Evolutionary conservation across 1,140 invertebrate genomes (phyloP).

Genomic region (Vollenhovia emeryi): DNA sequence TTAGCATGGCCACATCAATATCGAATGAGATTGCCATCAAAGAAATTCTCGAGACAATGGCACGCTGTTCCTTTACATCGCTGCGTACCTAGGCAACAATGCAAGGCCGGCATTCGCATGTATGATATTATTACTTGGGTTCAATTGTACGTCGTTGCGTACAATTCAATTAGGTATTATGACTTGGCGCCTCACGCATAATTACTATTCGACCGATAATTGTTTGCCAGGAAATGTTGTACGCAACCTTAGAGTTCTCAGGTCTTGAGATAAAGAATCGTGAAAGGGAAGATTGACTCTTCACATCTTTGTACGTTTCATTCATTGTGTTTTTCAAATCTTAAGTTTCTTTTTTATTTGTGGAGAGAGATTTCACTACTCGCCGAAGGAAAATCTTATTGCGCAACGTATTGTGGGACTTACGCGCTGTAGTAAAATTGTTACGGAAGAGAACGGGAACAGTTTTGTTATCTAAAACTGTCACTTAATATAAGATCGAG

Average conservation of each 20-base stretch:
- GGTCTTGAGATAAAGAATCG: neutral
- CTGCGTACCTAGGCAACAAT: constrained; percentile 19
- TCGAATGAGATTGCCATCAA: constrained; percentile 17
- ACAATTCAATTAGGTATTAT: constrained; percentile 46
- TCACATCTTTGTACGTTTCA: neutral
- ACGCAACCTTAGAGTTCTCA: neutral
- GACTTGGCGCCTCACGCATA: constrained; percentile 5
- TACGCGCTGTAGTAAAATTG: neutral
- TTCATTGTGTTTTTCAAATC: neutral
- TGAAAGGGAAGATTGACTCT: neutral
- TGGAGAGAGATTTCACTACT: neutral
- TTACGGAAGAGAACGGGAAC: neutral
- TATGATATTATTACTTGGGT: constrained; percentile 47
- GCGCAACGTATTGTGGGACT: neutral
- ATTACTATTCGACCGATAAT: constrained; percentile 35
- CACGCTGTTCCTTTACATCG: neutral
- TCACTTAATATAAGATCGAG: neutral
- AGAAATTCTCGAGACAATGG: constrained; percentile 24
- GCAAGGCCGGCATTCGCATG: constrained; percentile 30
- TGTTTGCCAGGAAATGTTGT: neutral
- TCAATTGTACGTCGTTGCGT: constrained; percentile 37
- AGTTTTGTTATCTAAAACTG: neutral
- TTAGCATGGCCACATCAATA: constrained; percentile 2
- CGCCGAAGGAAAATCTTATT: neutral
- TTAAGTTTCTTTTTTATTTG: neutral